phyloP scores from a whole-genome alignment of 2,113 vertebrate species.

The Catharus fuscescens region DNA sequence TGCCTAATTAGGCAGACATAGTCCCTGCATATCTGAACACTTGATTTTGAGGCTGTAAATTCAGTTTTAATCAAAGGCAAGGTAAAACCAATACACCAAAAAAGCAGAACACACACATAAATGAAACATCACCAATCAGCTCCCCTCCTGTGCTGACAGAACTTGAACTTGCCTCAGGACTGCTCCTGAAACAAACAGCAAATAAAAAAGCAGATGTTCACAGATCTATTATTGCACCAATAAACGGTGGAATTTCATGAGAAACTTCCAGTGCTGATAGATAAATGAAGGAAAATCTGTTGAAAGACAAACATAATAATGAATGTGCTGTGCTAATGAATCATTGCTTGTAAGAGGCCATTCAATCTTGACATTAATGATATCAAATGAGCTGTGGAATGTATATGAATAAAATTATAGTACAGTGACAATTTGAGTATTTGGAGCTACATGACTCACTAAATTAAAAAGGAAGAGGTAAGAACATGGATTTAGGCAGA shows the following conservation, averaged over 20 bases:
- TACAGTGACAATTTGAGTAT: not conserved
- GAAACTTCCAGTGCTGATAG: not conserved
- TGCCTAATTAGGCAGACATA: not conserved
- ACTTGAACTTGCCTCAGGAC: not conserved
- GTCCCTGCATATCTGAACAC: not conserved
- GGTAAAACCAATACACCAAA: not conserved
- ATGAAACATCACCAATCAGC: not conserved
- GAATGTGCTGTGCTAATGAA: slow-evolving; percentile 14
- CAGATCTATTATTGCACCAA: not conserved
- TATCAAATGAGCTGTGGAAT: slow-evolving; percentile 40
- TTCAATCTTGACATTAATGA: not conserved
- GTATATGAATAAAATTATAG: slow-evolving; percentile 29
- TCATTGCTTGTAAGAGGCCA: not conserved
- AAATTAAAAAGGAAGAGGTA: not conserved
- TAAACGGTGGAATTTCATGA: not conserved
- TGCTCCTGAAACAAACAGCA: not conserved
- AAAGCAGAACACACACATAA: not conserved
- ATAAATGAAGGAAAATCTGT: not conserved
- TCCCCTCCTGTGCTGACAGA: not conserved
- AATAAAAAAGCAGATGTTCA: not conserved
- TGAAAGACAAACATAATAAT: slow-evolving; percentile 17
- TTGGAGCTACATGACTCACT: not conserved
- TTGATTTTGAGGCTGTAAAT: not conserved
- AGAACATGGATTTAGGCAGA: not conserved
- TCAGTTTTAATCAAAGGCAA: not conserved